A percentile compares a stretch with the other conserved stretches of the same genome.
Evolutionary conservation across 2,113 vertebrate species (phyloP).

Genomic region (Mungos mungo): DNA sequence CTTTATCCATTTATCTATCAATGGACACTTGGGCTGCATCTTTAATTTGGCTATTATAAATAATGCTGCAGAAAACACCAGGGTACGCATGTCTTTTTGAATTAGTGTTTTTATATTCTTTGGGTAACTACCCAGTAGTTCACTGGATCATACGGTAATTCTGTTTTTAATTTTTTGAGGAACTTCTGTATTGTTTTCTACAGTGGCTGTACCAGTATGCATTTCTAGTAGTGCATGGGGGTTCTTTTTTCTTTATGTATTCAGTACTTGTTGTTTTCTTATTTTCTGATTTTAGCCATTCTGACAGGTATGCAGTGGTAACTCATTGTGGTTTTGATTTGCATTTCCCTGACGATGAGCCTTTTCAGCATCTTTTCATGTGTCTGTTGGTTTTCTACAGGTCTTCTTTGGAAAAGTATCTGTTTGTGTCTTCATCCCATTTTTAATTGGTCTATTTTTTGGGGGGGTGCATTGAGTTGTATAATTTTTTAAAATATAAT

Average conservation of each 20-base stretch:
- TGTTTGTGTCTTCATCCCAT: neutral
- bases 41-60: neutral
- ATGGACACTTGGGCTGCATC: neutral
- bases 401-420: neutral
- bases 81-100: neutral
- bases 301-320: neutral
- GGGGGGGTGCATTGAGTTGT: neutral
- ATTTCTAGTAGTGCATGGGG: neutral
- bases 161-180: neutral
- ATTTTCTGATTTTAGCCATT: neutral
- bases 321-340: neutral
- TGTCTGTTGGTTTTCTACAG: neutral
- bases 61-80: neutral
- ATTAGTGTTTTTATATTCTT: neutral
- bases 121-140: neutral
- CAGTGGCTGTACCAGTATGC: neutral
- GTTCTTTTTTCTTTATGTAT: neutral
- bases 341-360: neutral
- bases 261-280: neutral
- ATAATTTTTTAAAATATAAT: neutral
- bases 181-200: neutral
- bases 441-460: neutral
- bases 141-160: neutral
- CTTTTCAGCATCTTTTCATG: neutral
- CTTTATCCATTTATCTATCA: neutral